Evolutionary conservation across 1,140 invertebrate species (phyloP).

Genomic region (Drosophila suzukii): DNA sequence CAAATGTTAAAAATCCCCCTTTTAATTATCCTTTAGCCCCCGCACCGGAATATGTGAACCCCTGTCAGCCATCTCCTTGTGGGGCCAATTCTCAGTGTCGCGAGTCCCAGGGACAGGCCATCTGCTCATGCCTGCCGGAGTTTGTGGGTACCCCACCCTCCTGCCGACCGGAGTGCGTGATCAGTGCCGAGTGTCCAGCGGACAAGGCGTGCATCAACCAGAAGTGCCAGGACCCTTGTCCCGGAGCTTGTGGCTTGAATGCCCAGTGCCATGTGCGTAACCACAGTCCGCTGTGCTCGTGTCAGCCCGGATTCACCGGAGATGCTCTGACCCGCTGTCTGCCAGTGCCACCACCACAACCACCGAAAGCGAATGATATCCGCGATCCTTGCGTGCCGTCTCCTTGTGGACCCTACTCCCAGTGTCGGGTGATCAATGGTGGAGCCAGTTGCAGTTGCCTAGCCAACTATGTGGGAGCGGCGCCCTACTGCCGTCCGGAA

Average conservation of each 20-base stretch:
- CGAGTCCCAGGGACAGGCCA: slow-evolving; percentile 89
- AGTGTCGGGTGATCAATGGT: slow-evolving; percentile 88
- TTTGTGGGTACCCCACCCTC: slow-evolving; percentile 91
- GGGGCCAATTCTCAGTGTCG: slow-evolving; percentile 92
- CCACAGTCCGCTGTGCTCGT: slow-evolving; percentile 93
- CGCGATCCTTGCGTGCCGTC: slow-evolving; percentile 89
- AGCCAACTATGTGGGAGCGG: slow-evolving; percentile 88
- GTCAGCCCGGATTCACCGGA: slow-evolving; percentile 90
- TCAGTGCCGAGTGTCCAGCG: slow-evolving; percentile 92
- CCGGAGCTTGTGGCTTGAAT: slow-evolving; percentile 91
- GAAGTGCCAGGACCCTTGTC: slow-evolving; percentile 93
- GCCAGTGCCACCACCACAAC: slow-evolving; percentile 86
- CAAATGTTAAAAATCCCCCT: slow-evolving; percentile 23
- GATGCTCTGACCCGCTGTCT: slow-evolving; percentile 92
- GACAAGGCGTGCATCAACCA: slow-evolving; percentile 93
- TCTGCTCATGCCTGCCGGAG: slow-evolving; percentile 91
- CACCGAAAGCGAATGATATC: slow-evolving; percentile 85
- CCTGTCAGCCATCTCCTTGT: slow-evolving; percentile 89
- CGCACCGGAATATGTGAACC: slow-evolving; percentile 86
- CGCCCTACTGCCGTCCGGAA: slow-evolving; percentile 90
- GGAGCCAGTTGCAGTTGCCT: slow-evolving; percentile 89
- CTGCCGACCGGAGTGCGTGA: slow-evolving; percentile 93
- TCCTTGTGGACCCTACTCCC: slow-evolving; percentile 89
- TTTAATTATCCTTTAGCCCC: slow-evolving; percentile 72
- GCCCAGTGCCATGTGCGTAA: slow-evolving; percentile 94